Percentiles rank a stretch among this genome's conserved stretches.
These are phyloP conservation scores for Crocidura indochinensis DNA, from an alignment of 2,797 vertebrate species.

Conservation along the genomic window DNA sequence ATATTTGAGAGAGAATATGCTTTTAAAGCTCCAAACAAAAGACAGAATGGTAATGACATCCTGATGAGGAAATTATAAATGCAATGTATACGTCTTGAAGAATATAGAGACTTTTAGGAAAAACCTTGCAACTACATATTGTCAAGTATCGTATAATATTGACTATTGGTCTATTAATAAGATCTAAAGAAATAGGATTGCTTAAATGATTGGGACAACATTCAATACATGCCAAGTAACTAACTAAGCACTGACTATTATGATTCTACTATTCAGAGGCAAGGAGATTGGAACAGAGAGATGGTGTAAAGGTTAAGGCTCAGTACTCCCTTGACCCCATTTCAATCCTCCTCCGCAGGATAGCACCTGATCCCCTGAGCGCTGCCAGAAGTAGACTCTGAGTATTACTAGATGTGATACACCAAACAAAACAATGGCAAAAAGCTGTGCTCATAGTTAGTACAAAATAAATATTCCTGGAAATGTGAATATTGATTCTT, in stretches of 20 bases:
- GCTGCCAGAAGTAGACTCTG: too few species aligned
- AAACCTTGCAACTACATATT: background rate
- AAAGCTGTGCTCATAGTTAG: background rate
- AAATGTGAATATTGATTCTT: background rate
- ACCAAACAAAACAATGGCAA: background rate
- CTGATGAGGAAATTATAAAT: background rate
- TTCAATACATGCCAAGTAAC: background rate
- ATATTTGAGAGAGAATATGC: background rate
- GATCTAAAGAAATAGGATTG: background rate
- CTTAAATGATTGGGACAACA: too few species aligned
- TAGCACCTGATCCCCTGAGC: too few species aligned
- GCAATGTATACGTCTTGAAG: background rate
- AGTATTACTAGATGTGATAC: too few species aligned
- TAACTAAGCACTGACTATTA: background rate
- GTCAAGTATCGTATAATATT: background rate
- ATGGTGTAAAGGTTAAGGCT: too few species aligned
- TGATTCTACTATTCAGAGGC: conserved; percentile 7
- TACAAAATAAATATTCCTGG: conserved; percentile 15
- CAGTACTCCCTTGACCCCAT: too few species aligned
- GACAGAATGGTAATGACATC: background rate
- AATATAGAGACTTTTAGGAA: background rate
- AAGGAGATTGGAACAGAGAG: too few species aligned
- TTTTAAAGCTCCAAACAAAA: background rate
- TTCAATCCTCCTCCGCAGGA: too few species aligned
- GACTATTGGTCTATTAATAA: background rate